A percentile compares a stretch with the other conserved stretches of the same genome.
Evolutionary conservation across 2,797 vertebrate species (phyloP).

Genomic region (Emydoidea blandingii): DNA sequence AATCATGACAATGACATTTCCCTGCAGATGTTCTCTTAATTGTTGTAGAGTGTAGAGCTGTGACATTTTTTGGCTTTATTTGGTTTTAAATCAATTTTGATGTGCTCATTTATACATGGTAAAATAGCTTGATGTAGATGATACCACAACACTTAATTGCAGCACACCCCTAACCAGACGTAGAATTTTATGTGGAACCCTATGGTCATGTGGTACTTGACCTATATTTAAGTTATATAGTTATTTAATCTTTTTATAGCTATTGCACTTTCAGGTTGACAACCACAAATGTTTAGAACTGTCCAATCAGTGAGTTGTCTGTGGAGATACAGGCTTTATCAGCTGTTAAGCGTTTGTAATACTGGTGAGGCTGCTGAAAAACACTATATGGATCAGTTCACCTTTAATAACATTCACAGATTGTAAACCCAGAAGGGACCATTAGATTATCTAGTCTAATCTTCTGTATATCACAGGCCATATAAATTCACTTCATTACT

Average conservation of each 20-base stretch:
- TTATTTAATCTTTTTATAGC: not conserved
- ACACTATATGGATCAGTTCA: not conserved
- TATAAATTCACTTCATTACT: not conserved
- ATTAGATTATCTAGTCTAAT: not conserved
- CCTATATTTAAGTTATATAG: not conserved
- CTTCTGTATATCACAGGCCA: not conserved
- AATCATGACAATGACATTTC: not conserved
- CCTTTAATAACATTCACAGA: not conserved
- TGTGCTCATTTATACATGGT: not conserved
- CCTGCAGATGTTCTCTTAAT: not conserved
- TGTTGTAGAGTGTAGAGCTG: not conserved
- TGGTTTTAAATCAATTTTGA: not conserved
- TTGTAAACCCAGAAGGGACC: not conserved
- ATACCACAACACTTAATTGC: not conserved
- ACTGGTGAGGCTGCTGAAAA: not conserved
- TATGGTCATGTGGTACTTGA: not conserved
- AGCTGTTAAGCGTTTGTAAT: not conserved
- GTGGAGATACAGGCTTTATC: not conserved
- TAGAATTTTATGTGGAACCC: not conserved
- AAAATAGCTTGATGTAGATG: not conserved
- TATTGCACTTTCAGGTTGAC: not conserved
- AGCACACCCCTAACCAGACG: not conserved
- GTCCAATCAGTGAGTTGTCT: not conserved
- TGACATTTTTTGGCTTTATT: not conserved
- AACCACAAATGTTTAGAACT: not conserved